A percentile compares a stretch with the other conserved stretches of the same genome.
Evolutionary conservation across 1,140 invertebrate genomes (phyloP).

Genomic region (Drosophila kohkoa): DNA sequence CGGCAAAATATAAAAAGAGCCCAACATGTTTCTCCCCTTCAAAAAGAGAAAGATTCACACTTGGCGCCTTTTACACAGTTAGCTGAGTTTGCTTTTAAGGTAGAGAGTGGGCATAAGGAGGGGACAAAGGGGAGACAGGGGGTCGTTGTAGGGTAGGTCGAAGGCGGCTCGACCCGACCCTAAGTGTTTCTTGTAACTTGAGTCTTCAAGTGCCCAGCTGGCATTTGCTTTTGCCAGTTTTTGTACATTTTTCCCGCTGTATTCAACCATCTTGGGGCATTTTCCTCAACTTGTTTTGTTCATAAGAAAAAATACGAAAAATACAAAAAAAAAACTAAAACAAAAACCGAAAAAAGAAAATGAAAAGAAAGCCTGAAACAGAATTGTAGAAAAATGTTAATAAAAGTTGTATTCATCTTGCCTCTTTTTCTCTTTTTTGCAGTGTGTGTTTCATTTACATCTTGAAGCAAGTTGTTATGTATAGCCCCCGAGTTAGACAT

Average conservation of each 20-base stretch:
- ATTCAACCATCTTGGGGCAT: conserved; percentile 11
- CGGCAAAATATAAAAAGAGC: conserved; percentile 62
- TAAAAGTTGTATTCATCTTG: conserved; percentile 50
- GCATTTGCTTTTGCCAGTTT: conserved; percentile 77
- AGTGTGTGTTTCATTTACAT: conserved; percentile 78
- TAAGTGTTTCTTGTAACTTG: conserved; percentile 83
- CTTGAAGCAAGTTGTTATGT: conserved; percentile 61
- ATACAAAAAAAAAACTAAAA: conserved; percentile 46
- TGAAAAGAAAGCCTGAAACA: conserved; percentile 29
- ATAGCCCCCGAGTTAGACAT: conserved; percentile 46
- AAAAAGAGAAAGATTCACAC: conserved; percentile 48
- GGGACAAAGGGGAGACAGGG: background rate
- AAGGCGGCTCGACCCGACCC: conserved; percentile 55
- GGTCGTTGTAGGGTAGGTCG: conserved; percentile 36
- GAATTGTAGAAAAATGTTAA: conserved; percentile 58
- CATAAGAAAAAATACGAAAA: conserved; percentile 50
- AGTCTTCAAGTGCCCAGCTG: conserved; percentile 79
- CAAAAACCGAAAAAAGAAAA: conserved; percentile 19
- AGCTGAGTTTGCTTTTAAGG: conserved; percentile 14
- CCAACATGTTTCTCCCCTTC: conserved; percentile 28
- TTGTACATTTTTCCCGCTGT: conserved; percentile 50
- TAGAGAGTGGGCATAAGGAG: background rate
- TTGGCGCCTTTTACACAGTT: conserved; percentile 74
- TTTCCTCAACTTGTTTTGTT: conserved; percentile 68
- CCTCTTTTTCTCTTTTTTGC: conserved; percentile 39